phyloP scores from a whole-genome alignment of 2,888 invertebrate species.

The Sarcophaga rosellei region DNA sequence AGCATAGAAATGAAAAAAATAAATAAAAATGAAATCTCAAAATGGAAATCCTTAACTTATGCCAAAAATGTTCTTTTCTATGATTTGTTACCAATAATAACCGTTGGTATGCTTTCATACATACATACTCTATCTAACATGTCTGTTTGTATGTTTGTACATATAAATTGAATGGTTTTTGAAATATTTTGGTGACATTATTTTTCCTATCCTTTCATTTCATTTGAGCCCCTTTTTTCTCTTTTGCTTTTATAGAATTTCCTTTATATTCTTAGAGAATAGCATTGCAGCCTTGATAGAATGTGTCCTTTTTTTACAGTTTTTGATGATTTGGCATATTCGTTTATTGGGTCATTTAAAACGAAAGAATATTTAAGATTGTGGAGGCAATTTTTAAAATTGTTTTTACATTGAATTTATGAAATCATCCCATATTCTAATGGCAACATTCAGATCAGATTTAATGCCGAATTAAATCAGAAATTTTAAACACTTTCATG shows the following conservation, averaged over 20 bases:
- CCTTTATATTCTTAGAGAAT: background rate
- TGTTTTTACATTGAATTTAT: background rate
- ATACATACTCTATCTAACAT: background rate
- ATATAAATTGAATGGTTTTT: background rate
- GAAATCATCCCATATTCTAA: too few species aligned
- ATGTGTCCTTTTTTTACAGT: background rate
- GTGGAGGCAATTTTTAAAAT: background rate
- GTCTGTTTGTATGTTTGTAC: too few species aligned
- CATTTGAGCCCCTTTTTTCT: background rate
- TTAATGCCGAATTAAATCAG: too few species aligned
- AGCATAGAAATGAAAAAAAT: slow-evolving; percentile 3
- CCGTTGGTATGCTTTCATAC: slow-evolving; percentile 32
- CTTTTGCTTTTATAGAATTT: background rate
- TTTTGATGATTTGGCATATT: slow-evolving; percentile 48
- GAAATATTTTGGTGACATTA: background rate
- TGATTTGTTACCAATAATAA: slow-evolving; percentile 52
- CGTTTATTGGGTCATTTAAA: slow-evolving; percentile 44
- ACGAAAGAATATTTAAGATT: background rate
- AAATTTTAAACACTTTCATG: too few species aligned
- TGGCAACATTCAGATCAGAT: too few species aligned
- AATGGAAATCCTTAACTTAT: slow-evolving; percentile 54
- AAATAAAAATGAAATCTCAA: background rate
- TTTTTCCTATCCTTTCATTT: background rate
- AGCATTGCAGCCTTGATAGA: slow-evolving; percentile 5
- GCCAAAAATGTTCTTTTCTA: slow-evolving; percentile 58